Percentiles rank a stretch among this genome's conserved stretches.
phyloP scores from a whole-genome alignment of 2,888 invertebrate species.

The Eumerus sabulonum region DNA sequence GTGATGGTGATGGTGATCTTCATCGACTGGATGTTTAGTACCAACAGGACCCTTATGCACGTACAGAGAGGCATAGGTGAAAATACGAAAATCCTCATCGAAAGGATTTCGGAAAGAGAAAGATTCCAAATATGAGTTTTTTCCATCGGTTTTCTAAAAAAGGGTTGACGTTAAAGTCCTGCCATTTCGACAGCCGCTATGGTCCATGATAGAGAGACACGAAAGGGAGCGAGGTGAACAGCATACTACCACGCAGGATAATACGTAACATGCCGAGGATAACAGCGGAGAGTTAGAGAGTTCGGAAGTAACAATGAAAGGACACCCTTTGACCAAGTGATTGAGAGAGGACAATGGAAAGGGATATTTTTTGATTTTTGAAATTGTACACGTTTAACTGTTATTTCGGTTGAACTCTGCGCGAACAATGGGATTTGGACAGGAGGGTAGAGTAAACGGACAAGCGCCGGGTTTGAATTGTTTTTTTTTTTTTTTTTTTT shows the following conservation, averaged over 20 bases:
- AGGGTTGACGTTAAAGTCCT: constrained; percentile 50
- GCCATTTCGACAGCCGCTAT: constrained; percentile 35
- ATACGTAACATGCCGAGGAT: constrained; percentile 42
- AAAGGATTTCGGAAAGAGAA: constrained; percentile 45
- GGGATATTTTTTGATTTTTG: constrained; percentile 48
- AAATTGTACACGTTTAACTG: constrained; percentile 36
- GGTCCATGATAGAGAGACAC: constrained; percentile 20
- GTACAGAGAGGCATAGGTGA: constrained; percentile 3
- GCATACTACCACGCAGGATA: constrained; percentile 51
- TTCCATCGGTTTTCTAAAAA: constrained; percentile 35
- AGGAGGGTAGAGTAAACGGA: neutral
- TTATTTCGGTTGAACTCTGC: constrained; percentile 24
- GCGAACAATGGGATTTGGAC: constrained; percentile 11
- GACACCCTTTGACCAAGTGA: constrained; percentile 56
- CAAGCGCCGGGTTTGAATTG: neutral
- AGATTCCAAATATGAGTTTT: constrained; percentile 43
- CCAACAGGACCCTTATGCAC: constrained; percentile 34
- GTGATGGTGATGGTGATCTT: constrained; percentile 34
- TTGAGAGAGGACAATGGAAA: constrained; percentile 46
- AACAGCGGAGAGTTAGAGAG: constrained; percentile 36
- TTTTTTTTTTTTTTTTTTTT: too few species aligned
- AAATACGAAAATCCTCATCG: constrained; percentile 18
- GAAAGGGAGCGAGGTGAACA: constrained; percentile 26
- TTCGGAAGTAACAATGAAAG: constrained; percentile 42
- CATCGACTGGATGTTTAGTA: constrained; percentile 21